Percentiles rank a stretch among this genome's conserved stretches.
Evolutionary conservation across 2,113 vertebrate genomes (phyloP).

Genomic region (Meles meles): DNA sequence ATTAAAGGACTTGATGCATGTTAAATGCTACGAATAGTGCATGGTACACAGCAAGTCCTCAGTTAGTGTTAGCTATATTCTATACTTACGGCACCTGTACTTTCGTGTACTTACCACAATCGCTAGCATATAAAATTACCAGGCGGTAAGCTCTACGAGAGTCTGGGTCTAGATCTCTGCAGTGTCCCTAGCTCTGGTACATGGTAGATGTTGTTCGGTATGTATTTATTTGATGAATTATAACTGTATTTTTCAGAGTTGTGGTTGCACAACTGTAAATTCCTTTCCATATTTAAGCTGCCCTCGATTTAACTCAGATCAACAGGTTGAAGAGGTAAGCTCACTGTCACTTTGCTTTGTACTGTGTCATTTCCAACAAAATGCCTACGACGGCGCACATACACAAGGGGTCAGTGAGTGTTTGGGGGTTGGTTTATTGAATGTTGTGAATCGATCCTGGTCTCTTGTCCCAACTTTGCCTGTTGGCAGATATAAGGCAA

Average conservation of each 20-base stretch:
- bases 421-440: not conserved
- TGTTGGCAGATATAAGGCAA: not conserved
- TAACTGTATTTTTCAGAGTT: not conserved
- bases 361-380: not conserved
- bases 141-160: not conserved
- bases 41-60: not conserved
- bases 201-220: not conserved
- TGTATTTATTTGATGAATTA: not conserved
- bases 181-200: not conserved
- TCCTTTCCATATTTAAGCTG: not conserved
- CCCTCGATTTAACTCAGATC: not conserved
- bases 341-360: not conserved
- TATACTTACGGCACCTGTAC: not conserved
- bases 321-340: not conserved
- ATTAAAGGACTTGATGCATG: not conserved
- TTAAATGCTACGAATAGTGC: not conserved
- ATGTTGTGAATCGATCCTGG: not conserved
- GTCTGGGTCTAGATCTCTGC: not conserved
- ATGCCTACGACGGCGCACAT: not conserved
- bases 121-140: not conserved
- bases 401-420: not conserved
- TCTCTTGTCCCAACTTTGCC: not conserved
- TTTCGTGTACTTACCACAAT: not conserved
- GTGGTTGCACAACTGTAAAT: not conserved
- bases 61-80: not conserved